Percentiles rank a stretch among this genome's conserved stretches.
These are phyloP conservation scores for Siniperca chuatsi DNA, from an alignment of 2,113 vertebrate genomes.

Conservation along the genomic window DNA sequence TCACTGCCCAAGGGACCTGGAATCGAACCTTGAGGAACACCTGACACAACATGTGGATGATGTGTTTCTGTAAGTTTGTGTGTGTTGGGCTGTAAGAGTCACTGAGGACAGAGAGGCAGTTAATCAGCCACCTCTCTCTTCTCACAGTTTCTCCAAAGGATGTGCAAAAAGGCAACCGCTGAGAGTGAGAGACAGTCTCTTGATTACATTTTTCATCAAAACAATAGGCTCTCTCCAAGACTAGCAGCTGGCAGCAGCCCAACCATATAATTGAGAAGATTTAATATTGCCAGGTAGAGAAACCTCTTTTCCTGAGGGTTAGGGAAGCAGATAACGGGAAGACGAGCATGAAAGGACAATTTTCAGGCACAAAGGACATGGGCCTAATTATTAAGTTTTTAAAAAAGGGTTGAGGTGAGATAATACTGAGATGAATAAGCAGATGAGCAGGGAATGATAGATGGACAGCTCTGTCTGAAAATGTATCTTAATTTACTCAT, in stretches of 20 bases:
- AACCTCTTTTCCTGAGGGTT: constrained; percentile 40
- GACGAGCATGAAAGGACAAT: constrained; percentile 28
- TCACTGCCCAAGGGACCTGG: neutral
- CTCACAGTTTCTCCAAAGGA: constrained; percentile 39
- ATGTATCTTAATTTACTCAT: neutral
- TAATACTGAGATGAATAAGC: constrained; percentile 5
- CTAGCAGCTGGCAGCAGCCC: constrained; percentile 56
- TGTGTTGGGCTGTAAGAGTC: neutral
- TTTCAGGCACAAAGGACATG: constrained; percentile 42
- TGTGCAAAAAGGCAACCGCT: constrained; percentile 38
- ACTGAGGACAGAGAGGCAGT: constrained; percentile 18
- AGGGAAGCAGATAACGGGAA: constrained; percentile 41
- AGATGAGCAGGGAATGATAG: neutral
- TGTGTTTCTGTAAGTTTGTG: neutral
- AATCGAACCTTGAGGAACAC: neutral
- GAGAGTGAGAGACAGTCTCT: constrained; percentile 59
- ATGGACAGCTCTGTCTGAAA: neutral
- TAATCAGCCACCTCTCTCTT: constrained; percentile 49
- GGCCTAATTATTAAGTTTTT: constrained; percentile 33
- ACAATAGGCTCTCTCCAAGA: constrained; percentile 59
- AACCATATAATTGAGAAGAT: constrained; percentile 70
- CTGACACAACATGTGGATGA: neutral
- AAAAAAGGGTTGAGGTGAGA: neutral
- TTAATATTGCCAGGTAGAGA: constrained; percentile 64
- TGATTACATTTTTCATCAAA: constrained; percentile 77